A percentile compares a stretch with the other conserved stretches of the same genome.
Evolutionary conservation across 2,113 vertebrate species (phyloP).

Genomic region (Gobiocypris rarus): DNA sequence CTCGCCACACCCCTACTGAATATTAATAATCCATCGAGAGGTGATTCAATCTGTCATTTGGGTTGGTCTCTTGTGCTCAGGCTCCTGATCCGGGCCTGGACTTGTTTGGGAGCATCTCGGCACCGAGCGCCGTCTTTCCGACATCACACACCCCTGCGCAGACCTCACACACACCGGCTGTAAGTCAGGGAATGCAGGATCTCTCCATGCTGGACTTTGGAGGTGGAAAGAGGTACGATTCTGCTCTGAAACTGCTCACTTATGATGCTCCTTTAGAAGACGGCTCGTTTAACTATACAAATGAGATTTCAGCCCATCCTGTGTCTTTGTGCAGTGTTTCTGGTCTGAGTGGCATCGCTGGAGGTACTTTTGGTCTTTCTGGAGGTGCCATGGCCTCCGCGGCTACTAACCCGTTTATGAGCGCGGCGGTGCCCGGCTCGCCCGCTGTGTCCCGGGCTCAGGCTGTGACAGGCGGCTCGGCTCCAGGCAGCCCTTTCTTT

Average conservation of each 20-base stretch:
- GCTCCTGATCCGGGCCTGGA: conserved; percentile 75
- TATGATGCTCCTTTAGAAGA: not conserved
- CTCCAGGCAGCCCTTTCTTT: conserved; percentile 84
- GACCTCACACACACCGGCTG: conserved; percentile 45
- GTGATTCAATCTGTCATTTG: not conserved
- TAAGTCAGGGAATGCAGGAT: conserved; percentile 73
- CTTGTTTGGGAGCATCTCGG: conserved; percentile 75
- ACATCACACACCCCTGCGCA: conserved; percentile 56
- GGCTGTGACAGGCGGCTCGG: conserved; percentile 61
- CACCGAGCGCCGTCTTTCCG: conserved; percentile 65
- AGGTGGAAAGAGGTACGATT: conserved; percentile 68
- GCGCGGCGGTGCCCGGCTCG: conserved; percentile 54
- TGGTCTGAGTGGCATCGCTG: conserved; percentile 49
- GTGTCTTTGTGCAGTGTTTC: conserved; percentile 39
- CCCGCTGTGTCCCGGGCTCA: conserved; percentile 70
- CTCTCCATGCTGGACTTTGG: conserved; percentile 74
- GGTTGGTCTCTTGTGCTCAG: conserved; percentile 51
- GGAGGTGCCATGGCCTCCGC: conserved; percentile 27
- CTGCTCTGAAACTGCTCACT: not conserved
- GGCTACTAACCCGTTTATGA: conserved; percentile 42
- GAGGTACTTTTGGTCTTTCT: conserved; percentile 63
- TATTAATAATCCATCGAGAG: not conserved
- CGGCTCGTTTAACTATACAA: not conserved
- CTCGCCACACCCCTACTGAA: too few relatives aligned
- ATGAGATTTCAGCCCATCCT: not conserved